Evolutionary conservation across 2,113 vertebrate species (phyloP).

Genomic region (Nycticebus coucang): DNA sequence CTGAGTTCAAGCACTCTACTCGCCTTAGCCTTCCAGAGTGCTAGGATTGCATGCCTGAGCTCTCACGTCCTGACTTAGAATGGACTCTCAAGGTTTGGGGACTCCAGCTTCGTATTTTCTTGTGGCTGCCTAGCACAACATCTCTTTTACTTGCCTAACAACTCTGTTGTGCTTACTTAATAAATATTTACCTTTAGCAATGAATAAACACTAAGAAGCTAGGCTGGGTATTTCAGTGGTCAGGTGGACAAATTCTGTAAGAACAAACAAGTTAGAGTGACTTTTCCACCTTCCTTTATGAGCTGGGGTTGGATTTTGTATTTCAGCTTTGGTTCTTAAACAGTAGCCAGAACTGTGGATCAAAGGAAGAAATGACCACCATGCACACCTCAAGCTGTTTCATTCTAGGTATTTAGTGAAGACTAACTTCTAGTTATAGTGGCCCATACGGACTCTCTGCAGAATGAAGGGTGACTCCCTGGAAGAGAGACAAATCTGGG

Average conservation of each 20-base stretch:
- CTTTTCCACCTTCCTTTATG: background rate
- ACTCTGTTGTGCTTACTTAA: background rate
- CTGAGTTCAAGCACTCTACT: too few relatives aligned
- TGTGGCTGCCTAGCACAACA: background rate
- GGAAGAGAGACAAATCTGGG: background rate
- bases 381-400: background rate
- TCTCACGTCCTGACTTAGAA: background rate
- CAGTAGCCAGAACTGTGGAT: background rate
- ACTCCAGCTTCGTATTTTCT: background rate
- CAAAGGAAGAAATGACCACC: background rate
- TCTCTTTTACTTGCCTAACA: background rate
- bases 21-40: too few relatives aligned
- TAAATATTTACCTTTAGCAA: background rate
- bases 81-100: background rate
- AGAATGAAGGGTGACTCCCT: background rate
- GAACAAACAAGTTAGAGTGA: background rate
- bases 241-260: background rate
- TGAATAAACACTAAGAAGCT: background rate
- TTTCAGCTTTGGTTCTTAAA: background rate
- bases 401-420: background rate
- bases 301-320: background rate
- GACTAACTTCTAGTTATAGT: background rate
- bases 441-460: background rate
- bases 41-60: too few relatives aligned
- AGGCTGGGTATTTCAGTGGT: background rate